phyloP scores from a whole-genome alignment of 2,113 vertebrate genomes.

The Ibidorhyncha struthersii region DNA sequence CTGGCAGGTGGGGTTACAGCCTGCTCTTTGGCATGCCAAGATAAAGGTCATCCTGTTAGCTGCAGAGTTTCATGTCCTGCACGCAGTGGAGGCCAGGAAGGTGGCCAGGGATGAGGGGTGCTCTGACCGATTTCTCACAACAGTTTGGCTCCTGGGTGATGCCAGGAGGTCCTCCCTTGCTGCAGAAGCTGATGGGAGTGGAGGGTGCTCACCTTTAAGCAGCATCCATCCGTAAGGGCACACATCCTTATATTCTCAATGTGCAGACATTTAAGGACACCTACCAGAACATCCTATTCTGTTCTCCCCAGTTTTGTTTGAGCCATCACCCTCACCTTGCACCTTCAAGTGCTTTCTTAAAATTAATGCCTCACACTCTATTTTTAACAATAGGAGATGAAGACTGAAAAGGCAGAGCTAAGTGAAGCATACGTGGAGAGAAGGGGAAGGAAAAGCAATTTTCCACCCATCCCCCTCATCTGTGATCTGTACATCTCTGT shows the following conservation, averaged over 20 bases:
- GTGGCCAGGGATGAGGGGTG: neutral
- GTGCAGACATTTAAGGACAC: neutral
- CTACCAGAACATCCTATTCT: neutral
- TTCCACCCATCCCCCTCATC: neutral
- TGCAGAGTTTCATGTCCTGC: neutral
- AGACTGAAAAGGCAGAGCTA: neutral
- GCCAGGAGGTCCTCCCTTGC: neutral
- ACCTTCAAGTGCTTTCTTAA: neutral
- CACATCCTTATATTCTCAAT: neutral
- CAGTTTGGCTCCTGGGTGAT: neutral
- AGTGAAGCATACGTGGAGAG: neutral
- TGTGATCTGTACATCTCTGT: neutral
- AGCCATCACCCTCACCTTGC: neutral
- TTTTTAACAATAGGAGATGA: conserved; percentile 21
- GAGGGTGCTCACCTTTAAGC: neutral
- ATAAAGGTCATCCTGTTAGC: neutral
- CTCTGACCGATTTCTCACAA: fast-evolving
- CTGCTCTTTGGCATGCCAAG: neutral
- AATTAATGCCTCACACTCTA: neutral
- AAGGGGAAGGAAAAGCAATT: conserved; percentile 39
- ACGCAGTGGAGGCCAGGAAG: neutral
- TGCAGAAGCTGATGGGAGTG: neutral
- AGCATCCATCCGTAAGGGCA: neutral
- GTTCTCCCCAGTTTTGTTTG: neutral
- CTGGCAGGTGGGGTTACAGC: neutral